A percentile compares a stretch with the other conserved stretches of the same genome.
These are phyloP conservation scores for Pygocentrus nattereri DNA, from an alignment of 2,797 vertebrate species.

Conservation along the genomic window DNA sequence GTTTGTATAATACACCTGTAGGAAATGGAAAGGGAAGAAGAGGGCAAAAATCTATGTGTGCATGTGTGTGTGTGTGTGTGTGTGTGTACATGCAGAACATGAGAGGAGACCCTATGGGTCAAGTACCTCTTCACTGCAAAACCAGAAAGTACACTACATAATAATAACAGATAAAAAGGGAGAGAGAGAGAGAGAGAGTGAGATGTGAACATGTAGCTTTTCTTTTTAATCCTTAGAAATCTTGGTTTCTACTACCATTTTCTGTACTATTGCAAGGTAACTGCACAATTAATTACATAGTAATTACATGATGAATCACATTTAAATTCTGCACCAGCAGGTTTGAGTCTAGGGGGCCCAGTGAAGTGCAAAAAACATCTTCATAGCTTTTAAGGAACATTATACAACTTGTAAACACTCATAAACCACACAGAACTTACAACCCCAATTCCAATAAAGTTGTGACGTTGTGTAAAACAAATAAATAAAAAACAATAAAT, in stretches of 20 bases:
- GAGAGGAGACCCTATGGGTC: slow-evolving; percentile 4
- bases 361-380: too few species aligned
- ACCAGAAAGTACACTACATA: not conserved
- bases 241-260: too few species aligned
- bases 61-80: slow-evolving; percentile 9
- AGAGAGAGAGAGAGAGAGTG: not conserved
- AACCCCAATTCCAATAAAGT: too few species aligned
- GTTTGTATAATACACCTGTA: slow-evolving; percentile 5
- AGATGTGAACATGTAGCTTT: not conserved
- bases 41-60: slow-evolving; percentile 19
- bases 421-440: too few species aligned
- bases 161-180: not conserved
- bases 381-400: too few species aligned
- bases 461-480: too few species aligned
- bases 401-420: too few species aligned
- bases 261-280: too few species aligned
- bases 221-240: not conserved
- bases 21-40: not conserved
- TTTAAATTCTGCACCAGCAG: too few species aligned
- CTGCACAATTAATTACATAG: not conserved
- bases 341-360: too few species aligned
- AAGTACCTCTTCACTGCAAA: not conserved
- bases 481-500: too few species aligned
- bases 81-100: not conserved
- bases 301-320: too few species aligned